These are phyloP conservation scores for Hylomyscus alleni DNA, from an alignment of 2,797 vertebrate genomes.

Conservation along the genomic window DNA sequence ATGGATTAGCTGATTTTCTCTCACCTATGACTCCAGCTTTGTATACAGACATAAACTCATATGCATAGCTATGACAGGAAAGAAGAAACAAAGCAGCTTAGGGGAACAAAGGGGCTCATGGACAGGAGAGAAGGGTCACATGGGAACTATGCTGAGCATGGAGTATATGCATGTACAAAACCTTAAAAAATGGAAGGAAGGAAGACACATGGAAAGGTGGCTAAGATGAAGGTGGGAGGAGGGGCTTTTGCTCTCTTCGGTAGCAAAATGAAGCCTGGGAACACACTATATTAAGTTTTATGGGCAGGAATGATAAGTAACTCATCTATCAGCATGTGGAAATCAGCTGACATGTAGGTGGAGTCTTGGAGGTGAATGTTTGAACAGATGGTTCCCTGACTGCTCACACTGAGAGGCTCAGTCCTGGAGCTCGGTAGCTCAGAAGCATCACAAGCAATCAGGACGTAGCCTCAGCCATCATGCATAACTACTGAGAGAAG, in stretches of 20 bases:
- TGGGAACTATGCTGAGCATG: not conserved
- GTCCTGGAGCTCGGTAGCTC: not conserved
- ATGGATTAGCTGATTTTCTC: not conserved
- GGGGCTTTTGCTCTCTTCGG: not conserved
- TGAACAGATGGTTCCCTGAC: constrained; percentile 65
- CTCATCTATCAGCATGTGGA: constrained; percentile 57
- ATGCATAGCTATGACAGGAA: not conserved
- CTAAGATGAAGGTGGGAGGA: constrained; percentile 42
- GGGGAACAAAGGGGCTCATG: not conserved
- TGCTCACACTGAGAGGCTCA: not conserved
- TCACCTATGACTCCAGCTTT: not conserved
- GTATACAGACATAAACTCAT: not conserved
- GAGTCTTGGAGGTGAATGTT: constrained; percentile 68
- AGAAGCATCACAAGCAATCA: not conserved
- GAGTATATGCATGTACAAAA: not conserved
- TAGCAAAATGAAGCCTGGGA: constrained; percentile 42
- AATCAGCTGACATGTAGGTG: constrained; percentile 47
- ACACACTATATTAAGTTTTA: constrained; percentile 46
- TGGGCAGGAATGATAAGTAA: constrained; percentile 58
- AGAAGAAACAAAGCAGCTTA: not conserved
- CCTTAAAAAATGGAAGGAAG: not conserved
- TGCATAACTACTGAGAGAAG: not conserved
- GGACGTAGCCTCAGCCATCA: not conserved
- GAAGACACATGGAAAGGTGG: constrained; percentile 39
- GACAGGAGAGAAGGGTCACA: not conserved